Evolutionary conservation across 2,113 vertebrate genomes (phyloP).

Genomic region (Setophaga coronata): DNA sequence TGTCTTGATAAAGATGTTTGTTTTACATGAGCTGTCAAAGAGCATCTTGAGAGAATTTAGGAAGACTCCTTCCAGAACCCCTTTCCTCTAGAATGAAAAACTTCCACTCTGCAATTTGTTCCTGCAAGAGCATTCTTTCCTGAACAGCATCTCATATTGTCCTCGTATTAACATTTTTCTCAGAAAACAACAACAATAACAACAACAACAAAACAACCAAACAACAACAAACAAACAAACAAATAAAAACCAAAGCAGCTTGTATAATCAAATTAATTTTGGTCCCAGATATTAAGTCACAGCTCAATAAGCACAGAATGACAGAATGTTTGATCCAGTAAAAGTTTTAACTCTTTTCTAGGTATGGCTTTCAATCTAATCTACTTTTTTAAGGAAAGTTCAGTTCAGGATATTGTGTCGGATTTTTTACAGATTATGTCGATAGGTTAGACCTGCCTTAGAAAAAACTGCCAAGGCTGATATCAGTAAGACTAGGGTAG

Average conservation of each 20-base stretch:
- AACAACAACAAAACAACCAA: neutral
- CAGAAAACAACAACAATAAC: accelerated
- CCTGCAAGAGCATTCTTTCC: neutral
- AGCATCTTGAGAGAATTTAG: neutral
- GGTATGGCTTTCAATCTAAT: neutral
- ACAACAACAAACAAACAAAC: no score
- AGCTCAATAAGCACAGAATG: neutral
- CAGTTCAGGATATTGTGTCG: neutral
- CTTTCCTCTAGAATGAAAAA: neutral
- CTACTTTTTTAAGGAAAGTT: neutral
- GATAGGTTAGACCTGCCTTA: neutral
- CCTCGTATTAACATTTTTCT: neutral
- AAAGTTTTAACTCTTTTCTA: neutral
- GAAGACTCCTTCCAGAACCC: neutral
- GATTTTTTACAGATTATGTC: neutral
- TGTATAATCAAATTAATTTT: neutral
- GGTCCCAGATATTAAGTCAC: neutral
- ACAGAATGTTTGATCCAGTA: neutral
- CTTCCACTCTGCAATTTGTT: neutral
- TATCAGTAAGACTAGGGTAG: neutral
- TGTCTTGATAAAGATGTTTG: neutral
- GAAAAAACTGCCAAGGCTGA: neutral
- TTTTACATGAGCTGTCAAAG: neutral
- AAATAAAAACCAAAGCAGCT: neutral
- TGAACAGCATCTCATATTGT: neutral